Percentiles rank a stretch among this genome's conserved stretches.
Evolutionary conservation across 2,888 invertebrate genomes (phyloP).

Genomic region (Oscheius myriophilus): DNA sequence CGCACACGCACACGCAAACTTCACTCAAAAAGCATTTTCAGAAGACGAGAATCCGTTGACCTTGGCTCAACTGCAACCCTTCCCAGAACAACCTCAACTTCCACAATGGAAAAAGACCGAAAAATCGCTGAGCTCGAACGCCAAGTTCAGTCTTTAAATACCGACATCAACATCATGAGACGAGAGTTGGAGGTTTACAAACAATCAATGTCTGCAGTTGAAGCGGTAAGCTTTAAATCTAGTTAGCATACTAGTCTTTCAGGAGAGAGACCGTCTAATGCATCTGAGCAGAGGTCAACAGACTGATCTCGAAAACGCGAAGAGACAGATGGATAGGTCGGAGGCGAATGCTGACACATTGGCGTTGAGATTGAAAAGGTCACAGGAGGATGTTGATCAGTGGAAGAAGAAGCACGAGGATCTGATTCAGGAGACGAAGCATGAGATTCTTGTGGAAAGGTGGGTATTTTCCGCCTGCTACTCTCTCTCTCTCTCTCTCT

Average conservation of each 20-base stretch:
- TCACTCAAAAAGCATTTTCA: no score
- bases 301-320: slow-evolving; percentile 48
- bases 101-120: slow-evolving; percentile 55
- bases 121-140: slow-evolving; percentile 57
- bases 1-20: no score
- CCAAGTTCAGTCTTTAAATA: slow-evolving; percentile 45
- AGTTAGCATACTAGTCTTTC: neutral
- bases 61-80: neutral
- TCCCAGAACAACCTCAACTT: slow-evolving; percentile 12
- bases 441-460: slow-evolving; percentile 59
- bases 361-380: slow-evolving; percentile 51
- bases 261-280: slow-evolving; percentile 58
- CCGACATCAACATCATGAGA: slow-evolving; percentile 58
- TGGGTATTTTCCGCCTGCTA: no score
- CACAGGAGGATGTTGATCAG: slow-evolving; percentile 50
- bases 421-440: slow-evolving; percentile 50
- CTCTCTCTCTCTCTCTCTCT: no score
- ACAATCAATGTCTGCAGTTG: slow-evolving; percentile 56
- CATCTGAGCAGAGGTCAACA: slow-evolving; percentile 44
- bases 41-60: slow-evolving; percentile 43
- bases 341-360: slow-evolving; percentile 47
- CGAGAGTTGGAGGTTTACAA: slow-evolving; percentile 67
- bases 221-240: slow-evolving; percentile 41
- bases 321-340: slow-evolving; percentile 30
- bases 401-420: slow-evolving; percentile 64